A percentile compares a stretch with the other conserved stretches of the same genome.
Conservation (phyloP, 2,888 invertebrate genomes). For the Sarcophaga caerulescens region DNA sequence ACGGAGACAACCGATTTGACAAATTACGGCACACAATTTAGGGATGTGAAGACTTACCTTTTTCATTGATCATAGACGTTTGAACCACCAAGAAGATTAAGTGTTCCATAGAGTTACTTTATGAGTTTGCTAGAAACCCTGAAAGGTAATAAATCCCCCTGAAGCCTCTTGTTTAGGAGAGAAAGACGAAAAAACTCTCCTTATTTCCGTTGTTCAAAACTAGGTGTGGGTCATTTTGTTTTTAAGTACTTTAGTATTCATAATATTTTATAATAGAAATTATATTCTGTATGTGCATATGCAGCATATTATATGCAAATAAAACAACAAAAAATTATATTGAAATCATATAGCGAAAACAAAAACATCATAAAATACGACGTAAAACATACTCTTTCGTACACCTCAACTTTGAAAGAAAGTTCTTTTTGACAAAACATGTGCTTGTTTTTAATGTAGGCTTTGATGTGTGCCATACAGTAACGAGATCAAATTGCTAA, state of each 20-base stretch:
- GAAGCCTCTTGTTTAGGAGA: too few relatives aligned
- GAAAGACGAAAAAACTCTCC: neutral
- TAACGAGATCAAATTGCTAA: constrained; percentile 11
- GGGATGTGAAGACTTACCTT: too few relatives aligned
- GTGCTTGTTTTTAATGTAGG: constrained; percentile 28
- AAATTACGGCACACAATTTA: too few relatives aligned
- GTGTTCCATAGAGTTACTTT: neutral
- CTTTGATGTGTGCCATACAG: constrained; percentile 37
- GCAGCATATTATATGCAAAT: neutral
- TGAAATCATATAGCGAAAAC: constrained; percentile 41
- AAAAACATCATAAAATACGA: constrained; percentile 13
- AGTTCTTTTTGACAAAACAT: constrained; percentile 33
- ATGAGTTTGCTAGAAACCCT: neutral
- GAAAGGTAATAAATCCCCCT: neutral
- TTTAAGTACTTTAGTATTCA: constrained; percentile 50
- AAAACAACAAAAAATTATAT: constrained; percentile 12
- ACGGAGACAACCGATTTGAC: too few relatives aligned
- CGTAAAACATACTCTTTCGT: neutral
- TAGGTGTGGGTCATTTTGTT: constrained; percentile 65
- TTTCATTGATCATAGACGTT: too few relatives aligned
- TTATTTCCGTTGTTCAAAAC: constrained; percentile 20
- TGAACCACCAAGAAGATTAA: too few relatives aligned
- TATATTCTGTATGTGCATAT: constrained; percentile 4
- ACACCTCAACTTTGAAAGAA: constrained; percentile 15
- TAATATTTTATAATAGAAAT: too few relatives aligned